phyloP scores from a whole-genome alignment of 2,888 invertebrate species.

The Corbicula japonica region DNA sequence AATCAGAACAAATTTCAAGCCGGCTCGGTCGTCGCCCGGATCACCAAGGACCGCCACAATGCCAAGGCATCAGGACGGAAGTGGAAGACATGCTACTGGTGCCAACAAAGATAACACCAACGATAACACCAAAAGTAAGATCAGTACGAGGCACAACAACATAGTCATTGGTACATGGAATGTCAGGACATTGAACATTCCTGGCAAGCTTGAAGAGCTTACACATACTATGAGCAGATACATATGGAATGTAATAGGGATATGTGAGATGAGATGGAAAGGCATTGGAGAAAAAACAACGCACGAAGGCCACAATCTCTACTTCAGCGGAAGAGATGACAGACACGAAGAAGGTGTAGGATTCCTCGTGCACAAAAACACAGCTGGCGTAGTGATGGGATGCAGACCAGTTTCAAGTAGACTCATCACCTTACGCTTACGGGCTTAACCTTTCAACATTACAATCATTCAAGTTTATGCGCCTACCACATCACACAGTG shows the following conservation, averaged over 20 bases:
- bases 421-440: conserved; percentile 53
- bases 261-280: conserved; percentile 22
- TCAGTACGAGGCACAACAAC: no score
- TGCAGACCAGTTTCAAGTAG: conserved; percentile 34
- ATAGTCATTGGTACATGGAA: conserved; percentile 11
- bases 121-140: no score
- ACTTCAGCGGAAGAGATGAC: conserved; percentile 25
- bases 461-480: conserved; percentile 61
- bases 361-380: conserved; percentile 28
- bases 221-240: conserved; percentile 26
- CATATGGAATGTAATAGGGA: conserved; percentile 12
- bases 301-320: conserved; percentile 17
- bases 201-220: conserved; percentile 15
- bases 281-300: conserved; percentile 13
- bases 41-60: conserved; percentile 23
- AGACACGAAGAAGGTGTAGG: conserved; percentile 37
- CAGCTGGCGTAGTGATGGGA: conserved; percentile 3
- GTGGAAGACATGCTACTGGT: conserved; percentile 13
- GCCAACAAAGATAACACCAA: not conserved
- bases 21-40: conserved; percentile 37
- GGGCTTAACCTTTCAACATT: conserved; percentile 59
- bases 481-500: conserved; percentile 45
- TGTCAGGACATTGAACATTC: conserved; percentile 1
- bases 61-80: no score
- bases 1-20: not conserved